Base-by-base conservation (phyloP, 2,888 invertebrate species). In the Morpho deidamia region DNA sequence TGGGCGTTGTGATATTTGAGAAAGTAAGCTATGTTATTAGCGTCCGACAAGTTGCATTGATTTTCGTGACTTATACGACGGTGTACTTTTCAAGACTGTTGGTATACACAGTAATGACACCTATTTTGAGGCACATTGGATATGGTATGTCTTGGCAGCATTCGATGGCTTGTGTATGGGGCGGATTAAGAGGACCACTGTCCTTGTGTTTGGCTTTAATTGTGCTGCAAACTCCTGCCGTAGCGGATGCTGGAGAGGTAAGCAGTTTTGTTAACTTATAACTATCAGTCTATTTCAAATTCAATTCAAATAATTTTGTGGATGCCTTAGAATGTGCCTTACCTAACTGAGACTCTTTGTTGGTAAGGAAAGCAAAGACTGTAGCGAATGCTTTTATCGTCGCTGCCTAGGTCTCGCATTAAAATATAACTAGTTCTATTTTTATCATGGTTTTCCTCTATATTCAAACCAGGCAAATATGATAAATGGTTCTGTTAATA, bases 111-210 rank as follows among this genome's bases (percentile, higher is more conserved):
- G 65, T 82, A 0, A 82, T 92, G 73, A 89, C 86, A 45, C 92
- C 92, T 0, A 51, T 92, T 0, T 73, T 92, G 23, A 78, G 77
- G 14, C 83, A 78, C 10, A 74, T 91, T 2, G 92, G 92, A 0
- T 92, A 92, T 62, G 92, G 92, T 0, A 79, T 93, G 71, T 78
- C 87, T 0, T 92, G 92, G 91, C 85, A 90, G 60, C 89, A 91
- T 53, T 88, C 87, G 55, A 71, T 91, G 63, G 90, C 93, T 4
- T 89, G 92, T 65, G 91, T 91, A 3, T 93, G 93, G 92, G 92
- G 92, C 11, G 93, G 92, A 0, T 71, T 93, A 1, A 73, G 92
- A 23, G 93, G 93, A 0, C 91, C 92, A 0, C 78, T 93, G 7
- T 91, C 92, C 0, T 72, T 93, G 11, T 91, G 92, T 48, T 73